Percentiles rank a stretch among this genome's conserved stretches.
Conservation (phyloP, 1,140 invertebrate species). For the Hylaeus anthracinus region DNA sequence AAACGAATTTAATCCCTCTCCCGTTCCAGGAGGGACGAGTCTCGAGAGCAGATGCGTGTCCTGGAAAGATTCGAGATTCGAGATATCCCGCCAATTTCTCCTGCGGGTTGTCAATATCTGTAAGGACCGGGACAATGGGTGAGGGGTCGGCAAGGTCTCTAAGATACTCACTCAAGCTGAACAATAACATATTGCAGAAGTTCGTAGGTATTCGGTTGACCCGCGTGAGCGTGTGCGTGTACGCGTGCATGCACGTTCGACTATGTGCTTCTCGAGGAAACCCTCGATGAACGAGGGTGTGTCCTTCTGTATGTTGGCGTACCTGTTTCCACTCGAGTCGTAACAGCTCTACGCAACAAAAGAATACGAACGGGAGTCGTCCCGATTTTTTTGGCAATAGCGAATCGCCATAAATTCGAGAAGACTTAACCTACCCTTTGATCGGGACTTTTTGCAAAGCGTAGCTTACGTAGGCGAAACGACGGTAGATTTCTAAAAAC, state of each 20-base stretch:
- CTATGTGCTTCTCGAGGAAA: background rate
- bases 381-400: background rate
- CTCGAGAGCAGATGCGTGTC: constrained; percentile 70
- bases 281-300: background rate
- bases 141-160: constrained; percentile 61
- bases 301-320: constrained; percentile 7
- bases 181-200: constrained; percentile 77
- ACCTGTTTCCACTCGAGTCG: constrained; percentile 56
- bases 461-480: background rate
- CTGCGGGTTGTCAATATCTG: constrained; percentile 74
- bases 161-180: constrained; percentile 72
- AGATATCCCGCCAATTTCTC: constrained; percentile 77
- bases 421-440: no score
- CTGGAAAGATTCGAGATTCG: constrained; percentile 70
- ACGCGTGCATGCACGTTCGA: constrained; percentile 2
- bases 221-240: constrained; percentile 13
- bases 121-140: constrained; percentile 69
- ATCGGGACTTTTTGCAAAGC: no score
- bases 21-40: constrained; percentile 18
- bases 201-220: constrained; percentile 38
- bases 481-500: background rate
- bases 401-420: background rate
- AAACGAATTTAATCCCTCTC: constrained; percentile 64
- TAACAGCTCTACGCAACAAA: constrained; percentile 36
- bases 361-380: constrained; percentile 34